A percentile compares a stretch with the other conserved stretches of the same genome.
These are phyloP conservation scores for Plectrocnemia conspersa DNA, from an alignment of 1,140 invertebrate species.

Conservation along the genomic window DNA sequence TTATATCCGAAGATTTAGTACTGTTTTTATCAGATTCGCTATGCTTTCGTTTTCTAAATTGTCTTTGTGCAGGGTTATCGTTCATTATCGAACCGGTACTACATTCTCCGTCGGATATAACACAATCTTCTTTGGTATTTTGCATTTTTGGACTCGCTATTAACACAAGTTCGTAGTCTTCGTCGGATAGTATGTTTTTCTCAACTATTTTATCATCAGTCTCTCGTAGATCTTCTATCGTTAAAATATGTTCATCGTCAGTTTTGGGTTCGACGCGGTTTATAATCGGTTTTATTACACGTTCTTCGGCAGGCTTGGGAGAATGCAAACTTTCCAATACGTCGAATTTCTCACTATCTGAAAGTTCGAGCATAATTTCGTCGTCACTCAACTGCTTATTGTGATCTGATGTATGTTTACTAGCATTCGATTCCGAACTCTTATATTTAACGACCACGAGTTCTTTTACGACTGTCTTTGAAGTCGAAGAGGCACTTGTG, in stretches of 20 bases:
- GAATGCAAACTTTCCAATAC: conserved; percentile 44
- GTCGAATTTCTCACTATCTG: conserved; percentile 51
- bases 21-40: conserved; percentile 24
- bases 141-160: too few relatives aligned
- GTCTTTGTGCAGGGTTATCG: too few relatives aligned
- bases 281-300: conserved; percentile 12
- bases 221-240: neutral
- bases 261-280: neutral
- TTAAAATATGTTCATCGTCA: neutral
- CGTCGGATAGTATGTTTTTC: too few relatives aligned
- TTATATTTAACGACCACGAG: conserved; percentile 1
- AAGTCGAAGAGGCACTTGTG: neutral
- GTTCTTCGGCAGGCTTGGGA: conserved; percentile 1
- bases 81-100: conserved; percentile 30
- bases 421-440: neutral
- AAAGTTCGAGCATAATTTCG: conserved; percentile 48
- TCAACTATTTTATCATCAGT: conserved; percentile 32
- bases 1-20: conserved; percentile 3
- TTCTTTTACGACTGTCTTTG: neutral
- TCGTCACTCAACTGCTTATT: conserved; percentile 43
- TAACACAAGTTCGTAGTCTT: too few relatives aligned
- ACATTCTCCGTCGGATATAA: conserved; percentile 31
- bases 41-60: conserved; percentile 28
- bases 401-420: neutral
- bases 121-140: too few relatives aligned